A percentile compares a stretch with the other conserved stretches of the same genome.
Conservation (phyloP, 53 echinoderm and acorn worm species). For the Holothuria leucospilota region DNA sequence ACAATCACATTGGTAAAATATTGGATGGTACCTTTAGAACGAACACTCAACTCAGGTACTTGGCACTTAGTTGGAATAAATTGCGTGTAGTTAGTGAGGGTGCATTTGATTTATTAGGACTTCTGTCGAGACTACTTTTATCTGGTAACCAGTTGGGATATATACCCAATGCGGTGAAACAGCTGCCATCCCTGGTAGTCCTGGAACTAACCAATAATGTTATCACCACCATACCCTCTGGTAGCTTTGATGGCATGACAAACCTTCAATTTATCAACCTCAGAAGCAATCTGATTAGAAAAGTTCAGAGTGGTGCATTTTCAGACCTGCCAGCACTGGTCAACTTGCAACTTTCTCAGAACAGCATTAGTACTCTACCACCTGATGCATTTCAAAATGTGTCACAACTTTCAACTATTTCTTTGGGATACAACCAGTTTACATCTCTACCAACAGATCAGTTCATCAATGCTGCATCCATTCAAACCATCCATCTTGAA, state of each 20-base stretch:
- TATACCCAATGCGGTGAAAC: conserved; percentile 72
- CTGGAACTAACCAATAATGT: conserved; percentile 81
- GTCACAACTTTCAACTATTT: conserved; percentile 71
- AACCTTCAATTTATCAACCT: conserved; percentile 84
- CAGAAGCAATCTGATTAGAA: conserved; percentile 71
- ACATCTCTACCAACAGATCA: conserved; percentile 63
- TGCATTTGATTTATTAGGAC: conserved; percentile 60
- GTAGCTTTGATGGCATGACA: conserved; percentile 67
- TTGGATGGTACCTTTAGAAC: conserved; percentile 57
- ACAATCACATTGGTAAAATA: conserved; percentile 74
- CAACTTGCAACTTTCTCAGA: conserved; percentile 79
- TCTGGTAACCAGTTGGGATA: conserved; percentile 72
- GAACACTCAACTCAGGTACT: conserved; percentile 61
- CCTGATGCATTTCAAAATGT: conserved; percentile 72
- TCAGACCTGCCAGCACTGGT: conserved; percentile 68
- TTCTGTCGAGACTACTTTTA: conserved; percentile 73
- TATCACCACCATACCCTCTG: conserved; percentile 59
- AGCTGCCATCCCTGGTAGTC: conserved; percentile 60
- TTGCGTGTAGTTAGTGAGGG: conserved; percentile 55
- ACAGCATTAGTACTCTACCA: conserved; percentile 65
- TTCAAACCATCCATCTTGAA: conserved; percentile 76
- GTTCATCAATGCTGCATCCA: conserved; percentile 60
- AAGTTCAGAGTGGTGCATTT: conserved; percentile 62
- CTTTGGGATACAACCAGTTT: conserved; percentile 80
- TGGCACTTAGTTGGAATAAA: conserved; percentile 86